Conservation (phyloP, 53 echinoderm and acorn worm species). For the Stichopus horrens region DNA sequence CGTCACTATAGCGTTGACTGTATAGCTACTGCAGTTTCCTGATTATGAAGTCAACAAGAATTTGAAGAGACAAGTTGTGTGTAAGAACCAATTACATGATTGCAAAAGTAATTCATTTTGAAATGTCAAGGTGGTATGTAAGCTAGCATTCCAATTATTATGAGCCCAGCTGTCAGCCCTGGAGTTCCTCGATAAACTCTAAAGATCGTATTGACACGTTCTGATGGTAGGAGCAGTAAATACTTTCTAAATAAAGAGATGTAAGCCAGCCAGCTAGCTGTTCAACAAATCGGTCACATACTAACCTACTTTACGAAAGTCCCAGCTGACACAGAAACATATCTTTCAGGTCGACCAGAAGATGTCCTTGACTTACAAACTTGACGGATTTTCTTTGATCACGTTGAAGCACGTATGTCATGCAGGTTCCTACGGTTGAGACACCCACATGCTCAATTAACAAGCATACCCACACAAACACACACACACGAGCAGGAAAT, state of each 20-base stretch:
- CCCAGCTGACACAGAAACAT: slow-evolving; percentile 6
- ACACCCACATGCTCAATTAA: no score
- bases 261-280: no score
- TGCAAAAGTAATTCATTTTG: slow-evolving; percentile 1
- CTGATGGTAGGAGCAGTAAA: neutral
- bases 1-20: no score
- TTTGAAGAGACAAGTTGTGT: neutral
- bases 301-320: neutral
- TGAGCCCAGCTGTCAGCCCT: neutral
- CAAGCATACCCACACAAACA: no score
- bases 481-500: no score
- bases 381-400: neutral
- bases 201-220: neutral
- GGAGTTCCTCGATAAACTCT: neutral
- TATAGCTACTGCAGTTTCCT: neutral
- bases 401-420: no score
- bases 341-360: neutral
- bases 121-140: slow-evolving; percentile 18
- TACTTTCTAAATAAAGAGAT: neutral
- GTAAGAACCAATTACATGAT: neutral
- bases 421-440: no score
- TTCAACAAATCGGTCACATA: slow-evolving; percentile 4
- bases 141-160: neutral
- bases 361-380: neutral
- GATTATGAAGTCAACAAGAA: neutral